Evolutionary conservation across 2,888 invertebrate species (phyloP), one percentile per base, ranked within the genome.

Genomic region (Encarsia formosa): DNA sequence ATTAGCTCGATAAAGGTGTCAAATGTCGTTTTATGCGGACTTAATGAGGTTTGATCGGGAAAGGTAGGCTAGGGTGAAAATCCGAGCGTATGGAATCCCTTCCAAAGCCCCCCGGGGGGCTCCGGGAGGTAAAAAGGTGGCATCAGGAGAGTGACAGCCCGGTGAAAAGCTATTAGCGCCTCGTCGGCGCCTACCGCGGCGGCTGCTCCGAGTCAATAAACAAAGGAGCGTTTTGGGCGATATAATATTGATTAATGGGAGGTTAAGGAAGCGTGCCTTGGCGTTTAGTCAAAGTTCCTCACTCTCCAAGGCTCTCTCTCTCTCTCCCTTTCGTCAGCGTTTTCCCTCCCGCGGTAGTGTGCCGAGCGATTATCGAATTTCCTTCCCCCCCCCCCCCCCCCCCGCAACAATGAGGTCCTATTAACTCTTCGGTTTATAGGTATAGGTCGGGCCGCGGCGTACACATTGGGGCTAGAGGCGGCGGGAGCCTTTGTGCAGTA

Each of bases 191-290:
- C n/a, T n/a, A n/a, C n/a, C n/a, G n/a, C n/a, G n/a, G n/a, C n/a
- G n/a, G n/a, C n/a, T n/a, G n/a, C n/a, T n/a, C 59, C 62, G 65
- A 73, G 70, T 70, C 71, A 68, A 74, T 74, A 73, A 73, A 74
- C 73, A 73, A 73, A 73, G 72, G 73, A 72, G 68, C 70, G 62
- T 72, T 72, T 71, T 70, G 66, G 70, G 67, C 68, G 72, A 71
- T 73, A 71, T 74, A 73, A 74, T 73, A 74, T 74, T 74, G 73
- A 74, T 74, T 74, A 74, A 74, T 74, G 71, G 71, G 67, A 72
- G 71, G 70, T 71, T 73, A 73, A 73, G 73, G 73, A 74, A 74
- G 73, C 73, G 70, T 73, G 69, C 67, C 66, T n/a, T 42, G 24
- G 68, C 71, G 70, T 73, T 74, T 71, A 73, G 73, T 72, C 73